phyloP scores from a whole-genome alignment of 1,140 invertebrate species.

The Steinernema feltiae region DNA sequence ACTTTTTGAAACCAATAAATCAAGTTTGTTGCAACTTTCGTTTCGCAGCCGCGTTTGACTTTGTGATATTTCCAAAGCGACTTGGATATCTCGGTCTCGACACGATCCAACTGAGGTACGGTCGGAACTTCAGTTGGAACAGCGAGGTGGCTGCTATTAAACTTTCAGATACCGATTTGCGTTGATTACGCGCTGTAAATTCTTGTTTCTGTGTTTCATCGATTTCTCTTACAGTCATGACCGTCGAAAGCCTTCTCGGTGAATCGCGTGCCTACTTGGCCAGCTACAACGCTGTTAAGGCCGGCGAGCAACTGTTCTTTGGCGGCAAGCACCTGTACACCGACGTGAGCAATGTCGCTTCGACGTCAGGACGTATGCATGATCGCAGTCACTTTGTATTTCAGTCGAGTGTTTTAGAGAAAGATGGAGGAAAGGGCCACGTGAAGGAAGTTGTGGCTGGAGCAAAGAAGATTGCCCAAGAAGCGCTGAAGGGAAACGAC shows the following conservation, averaged over 20 bases:
- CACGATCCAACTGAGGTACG: no score
- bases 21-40: no score
- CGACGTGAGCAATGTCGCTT: slow-evolving; percentile 18
- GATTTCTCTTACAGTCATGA: not conserved
- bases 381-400: not conserved
- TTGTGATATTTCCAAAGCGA: not conserved
- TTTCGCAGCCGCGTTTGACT: not conserved
- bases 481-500: slow-evolving; percentile 22
- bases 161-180: no score
- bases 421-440: slow-evolving; percentile 5
- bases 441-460: slow-evolving; percentile 15
- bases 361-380: slow-evolving; percentile 2
- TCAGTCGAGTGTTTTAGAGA: slow-evolving; percentile 10
- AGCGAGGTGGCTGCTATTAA: no score
- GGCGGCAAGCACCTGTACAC: slow-evolving; percentile 34
- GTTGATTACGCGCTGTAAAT: no score
- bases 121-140: no score
- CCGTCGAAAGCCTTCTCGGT: not conserved
- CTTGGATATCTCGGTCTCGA: not conserved
- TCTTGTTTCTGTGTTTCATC: not conserved
- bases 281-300: slow-evolving; percentile 1
- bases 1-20: no score
- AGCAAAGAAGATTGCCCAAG: slow-evolving; percentile 19
- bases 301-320: slow-evolving; percentile 32
- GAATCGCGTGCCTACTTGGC: not conserved